Percentiles rank a stretch among this genome's conserved stretches.
phyloP scores from a whole-genome alignment of 2,797 vertebrate species.

The Acomys russatus region DNA sequence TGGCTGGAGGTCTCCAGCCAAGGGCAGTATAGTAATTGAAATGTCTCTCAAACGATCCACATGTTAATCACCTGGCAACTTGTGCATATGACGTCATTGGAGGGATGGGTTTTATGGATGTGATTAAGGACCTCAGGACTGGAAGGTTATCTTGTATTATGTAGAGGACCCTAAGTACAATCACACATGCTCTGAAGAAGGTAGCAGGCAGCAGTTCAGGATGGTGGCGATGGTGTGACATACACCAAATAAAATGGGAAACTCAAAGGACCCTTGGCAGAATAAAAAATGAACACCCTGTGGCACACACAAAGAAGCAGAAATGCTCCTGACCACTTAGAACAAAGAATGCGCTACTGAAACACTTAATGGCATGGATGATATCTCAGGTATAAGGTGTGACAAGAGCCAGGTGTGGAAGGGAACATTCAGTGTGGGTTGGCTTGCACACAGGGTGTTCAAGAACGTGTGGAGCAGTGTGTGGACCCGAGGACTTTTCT shows the following conservation, averaged over 20 bases:
- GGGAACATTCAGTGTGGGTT: too few species aligned
- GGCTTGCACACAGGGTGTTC: fast-evolving
- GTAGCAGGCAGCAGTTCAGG: neutral
- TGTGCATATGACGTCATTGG: neutral
- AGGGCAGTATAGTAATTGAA: neutral
- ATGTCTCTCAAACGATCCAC: neutral
- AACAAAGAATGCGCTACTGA: neutral
- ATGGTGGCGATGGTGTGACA: neutral
- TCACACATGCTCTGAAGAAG: neutral
- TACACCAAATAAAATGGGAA: neutral
- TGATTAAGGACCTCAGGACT: neutral
- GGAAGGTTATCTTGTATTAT: neutral
- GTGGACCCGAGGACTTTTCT: neutral
- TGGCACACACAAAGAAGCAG: neutral
- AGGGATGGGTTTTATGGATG: neutral
- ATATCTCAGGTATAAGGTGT: neutral
- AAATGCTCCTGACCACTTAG: too few species aligned
- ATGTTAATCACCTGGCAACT: neutral
- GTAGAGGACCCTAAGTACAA: neutral
- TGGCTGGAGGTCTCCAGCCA: neutral
- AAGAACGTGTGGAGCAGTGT: neutral
- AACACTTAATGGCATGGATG: too few species aligned
- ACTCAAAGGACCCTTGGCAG: neutral
- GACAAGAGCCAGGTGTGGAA: neutral
- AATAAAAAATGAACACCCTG: neutral